Conservation (phyloP, 2,888 invertebrate species). For the Octodonta nipae region DNA sequence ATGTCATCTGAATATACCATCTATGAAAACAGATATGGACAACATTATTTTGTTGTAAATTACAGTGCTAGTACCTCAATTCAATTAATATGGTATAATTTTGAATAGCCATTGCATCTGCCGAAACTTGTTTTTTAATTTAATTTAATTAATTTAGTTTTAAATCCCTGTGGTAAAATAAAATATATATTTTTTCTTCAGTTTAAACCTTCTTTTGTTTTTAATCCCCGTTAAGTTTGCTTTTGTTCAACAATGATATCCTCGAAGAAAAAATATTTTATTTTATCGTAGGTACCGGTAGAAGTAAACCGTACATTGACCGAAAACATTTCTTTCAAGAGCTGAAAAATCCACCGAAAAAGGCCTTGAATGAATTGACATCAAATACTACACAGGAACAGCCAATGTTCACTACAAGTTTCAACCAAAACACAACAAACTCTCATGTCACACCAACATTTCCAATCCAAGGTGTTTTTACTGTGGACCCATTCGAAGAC, state of each 20-base stretch:
- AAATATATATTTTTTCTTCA: constrained; percentile 15
- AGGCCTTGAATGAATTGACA: constrained; percentile 76
- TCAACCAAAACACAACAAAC: constrained; percentile 8
- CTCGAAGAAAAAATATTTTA: constrained; percentile 24
- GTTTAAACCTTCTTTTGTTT: too few relatives aligned
- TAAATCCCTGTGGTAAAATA: constrained; percentile 28
- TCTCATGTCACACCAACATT: constrained; percentile 6
- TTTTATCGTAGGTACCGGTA: constrained; percentile 55
- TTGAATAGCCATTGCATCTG: too few relatives aligned
- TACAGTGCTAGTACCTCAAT: too few relatives aligned
- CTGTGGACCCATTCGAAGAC: constrained; percentile 51
- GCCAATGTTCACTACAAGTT: constrained; percentile 11
- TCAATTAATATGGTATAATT: too few relatives aligned
- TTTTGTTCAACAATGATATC: constrained; percentile 10
- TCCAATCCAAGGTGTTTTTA: constrained; percentile 32
- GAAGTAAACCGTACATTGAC: constrained; percentile 84
- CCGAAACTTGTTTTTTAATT: too few relatives aligned
- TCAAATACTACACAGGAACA: constrained; percentile 14
- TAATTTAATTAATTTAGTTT: too few relatives aligned
- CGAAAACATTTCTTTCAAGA: constrained; percentile 94
- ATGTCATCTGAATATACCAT: too few relatives aligned
- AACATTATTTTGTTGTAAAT: too few relatives aligned
- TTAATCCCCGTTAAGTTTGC: constrained; percentile 10
- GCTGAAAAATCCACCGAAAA: constrained; percentile 86
- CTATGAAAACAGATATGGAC: too few relatives aligned